phyloP scores from a whole-genome alignment of 2,797 vertebrate genomes.

The Halcyon smyrnensis region DNA sequence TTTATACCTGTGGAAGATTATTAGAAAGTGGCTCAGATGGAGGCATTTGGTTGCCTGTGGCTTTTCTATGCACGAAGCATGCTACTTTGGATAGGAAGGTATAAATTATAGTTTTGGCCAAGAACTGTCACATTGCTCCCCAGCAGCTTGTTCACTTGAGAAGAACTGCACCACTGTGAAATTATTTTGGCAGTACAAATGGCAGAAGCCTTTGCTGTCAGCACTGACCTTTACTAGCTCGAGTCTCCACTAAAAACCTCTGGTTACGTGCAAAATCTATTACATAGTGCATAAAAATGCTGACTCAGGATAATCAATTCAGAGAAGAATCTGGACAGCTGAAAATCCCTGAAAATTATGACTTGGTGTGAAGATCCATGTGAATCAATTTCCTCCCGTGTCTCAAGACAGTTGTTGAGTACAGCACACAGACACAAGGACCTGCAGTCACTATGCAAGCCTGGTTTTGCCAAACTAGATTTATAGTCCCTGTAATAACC shows the following conservation, averaged over 20 bases:
- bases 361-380: background rate
- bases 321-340: background rate
- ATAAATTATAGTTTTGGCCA: background rate
- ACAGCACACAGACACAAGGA: background rate
- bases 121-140: background rate
- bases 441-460: background rate
- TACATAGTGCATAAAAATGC: background rate
- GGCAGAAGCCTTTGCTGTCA: background rate
- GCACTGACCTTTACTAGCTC: background rate
- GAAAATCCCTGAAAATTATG: background rate
- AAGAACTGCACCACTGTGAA: background rate
- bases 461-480: background rate
- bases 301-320: background rate
- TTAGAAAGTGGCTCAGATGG: background rate
- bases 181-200: background rate
- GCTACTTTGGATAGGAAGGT: background rate
- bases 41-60: background rate
- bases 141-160: background rate
- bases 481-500: background rate
- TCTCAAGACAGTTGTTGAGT: background rate
- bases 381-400: background rate
- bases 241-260: background rate
- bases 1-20: background rate
- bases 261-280: background rate
- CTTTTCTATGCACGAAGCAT: background rate